These are phyloP conservation scores for Choloepus didactylus DNA, from an alignment of 2,797 vertebrate genomes.

Conservation along the genomic window DNA sequence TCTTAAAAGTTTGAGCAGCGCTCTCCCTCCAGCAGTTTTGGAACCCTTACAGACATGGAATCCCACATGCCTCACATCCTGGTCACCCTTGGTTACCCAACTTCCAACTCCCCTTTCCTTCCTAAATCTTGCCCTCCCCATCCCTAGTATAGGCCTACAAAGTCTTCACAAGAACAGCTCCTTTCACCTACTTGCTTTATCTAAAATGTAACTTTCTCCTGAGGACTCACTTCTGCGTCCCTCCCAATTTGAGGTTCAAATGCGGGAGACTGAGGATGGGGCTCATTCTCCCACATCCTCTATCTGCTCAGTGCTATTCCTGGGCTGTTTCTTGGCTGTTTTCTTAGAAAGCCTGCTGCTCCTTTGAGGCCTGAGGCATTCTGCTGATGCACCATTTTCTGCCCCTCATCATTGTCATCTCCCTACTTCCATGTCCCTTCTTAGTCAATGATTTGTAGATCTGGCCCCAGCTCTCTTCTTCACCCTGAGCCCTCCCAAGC, in stretches of 20 bases:
- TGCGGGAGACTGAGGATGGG: background rate
- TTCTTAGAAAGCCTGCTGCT: background rate
- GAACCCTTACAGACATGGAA: background rate
- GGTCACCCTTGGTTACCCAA: background rate
- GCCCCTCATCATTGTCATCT: background rate
- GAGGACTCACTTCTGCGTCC: background rate
- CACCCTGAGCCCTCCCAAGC: background rate
- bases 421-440: background rate
- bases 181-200: background rate
- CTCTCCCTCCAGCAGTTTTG: background rate
- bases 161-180: background rate
- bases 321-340: background rate
- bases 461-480: too few relatives aligned
- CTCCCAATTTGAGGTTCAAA: background rate
- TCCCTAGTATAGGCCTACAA: background rate
- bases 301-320: background rate
- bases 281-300: background rate
- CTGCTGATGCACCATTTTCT: background rate
- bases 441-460: background rate
- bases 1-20: background rate
- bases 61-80: background rate
- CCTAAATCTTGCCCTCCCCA: background rate
- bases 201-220: background rate
- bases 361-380: background rate
- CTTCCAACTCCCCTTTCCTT: background rate